Conservation (phyloP, 2,113 vertebrate genomes). For the Nestor notabilis region DNA sequence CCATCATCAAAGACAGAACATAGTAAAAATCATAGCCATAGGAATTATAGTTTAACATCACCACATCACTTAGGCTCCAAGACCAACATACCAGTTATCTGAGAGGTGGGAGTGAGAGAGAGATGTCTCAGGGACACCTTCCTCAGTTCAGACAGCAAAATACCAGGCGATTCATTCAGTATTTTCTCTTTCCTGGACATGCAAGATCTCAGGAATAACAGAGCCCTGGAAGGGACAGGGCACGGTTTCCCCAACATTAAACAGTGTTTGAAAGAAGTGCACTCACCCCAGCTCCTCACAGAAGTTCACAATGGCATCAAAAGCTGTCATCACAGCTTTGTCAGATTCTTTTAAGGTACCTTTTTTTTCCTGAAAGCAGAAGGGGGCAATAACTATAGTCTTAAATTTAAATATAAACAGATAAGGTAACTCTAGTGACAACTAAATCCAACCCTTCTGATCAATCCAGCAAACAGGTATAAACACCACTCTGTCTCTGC, state of each 20-base stretch:
- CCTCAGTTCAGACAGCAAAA: background rate
- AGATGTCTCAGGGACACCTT: background rate
- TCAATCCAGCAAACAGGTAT: background rate
- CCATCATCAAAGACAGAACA: background rate
- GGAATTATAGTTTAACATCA: background rate
- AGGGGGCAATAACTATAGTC: background rate
- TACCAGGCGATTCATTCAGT: background rate
- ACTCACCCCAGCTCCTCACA: constrained; percentile 85
- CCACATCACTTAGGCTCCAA: background rate
- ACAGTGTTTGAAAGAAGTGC: background rate
- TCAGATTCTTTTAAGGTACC: constrained; percentile 84
- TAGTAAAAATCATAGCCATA: background rate
- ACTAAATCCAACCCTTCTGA: background rate
- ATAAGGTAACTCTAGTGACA: background rate
- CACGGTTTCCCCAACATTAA: background rate
- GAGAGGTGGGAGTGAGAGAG: background rate
- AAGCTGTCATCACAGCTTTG: constrained; percentile 84
- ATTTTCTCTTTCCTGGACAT: background rate
- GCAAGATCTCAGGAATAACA: background rate
- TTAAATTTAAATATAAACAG: background rate
- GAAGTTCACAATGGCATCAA: constrained; percentile 90
- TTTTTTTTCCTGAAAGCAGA: constrained; percentile 82
- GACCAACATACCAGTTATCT: background rate
- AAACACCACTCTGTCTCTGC: background rate
- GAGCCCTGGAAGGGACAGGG: background rate